Percentiles rank a stretch among this genome's conserved stretches.
These are phyloP conservation scores for Sandelia bainsii DNA, from an alignment of 2,797 vertebrate species.

Conservation along the genomic window DNA sequence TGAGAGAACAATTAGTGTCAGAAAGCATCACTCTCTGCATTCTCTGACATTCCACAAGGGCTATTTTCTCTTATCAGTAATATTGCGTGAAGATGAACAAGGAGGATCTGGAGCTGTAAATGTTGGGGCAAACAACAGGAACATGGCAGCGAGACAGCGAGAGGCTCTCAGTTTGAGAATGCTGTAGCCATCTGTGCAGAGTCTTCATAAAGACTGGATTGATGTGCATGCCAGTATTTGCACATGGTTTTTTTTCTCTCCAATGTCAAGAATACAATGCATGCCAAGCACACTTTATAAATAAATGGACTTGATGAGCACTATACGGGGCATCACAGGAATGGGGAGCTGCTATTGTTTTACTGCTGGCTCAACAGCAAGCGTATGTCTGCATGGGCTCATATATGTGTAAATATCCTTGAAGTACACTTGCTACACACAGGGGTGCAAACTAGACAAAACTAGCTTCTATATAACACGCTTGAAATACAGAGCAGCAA, in stretches of 20 bases:
- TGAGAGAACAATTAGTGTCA: constrained; percentile 75
- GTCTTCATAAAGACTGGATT: constrained; percentile 8
- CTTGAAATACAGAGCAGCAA: constrained; percentile 23
- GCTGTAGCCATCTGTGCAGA: constrained; percentile 26
- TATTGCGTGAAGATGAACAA: constrained; percentile 39
- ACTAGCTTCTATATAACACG: constrained; percentile 2
- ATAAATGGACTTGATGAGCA: constrained; percentile 17
- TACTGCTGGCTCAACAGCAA: constrained; percentile 10
- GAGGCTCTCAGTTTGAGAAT: neutral
- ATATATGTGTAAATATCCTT: constrained; percentile 26
- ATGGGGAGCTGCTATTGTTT: neutral
- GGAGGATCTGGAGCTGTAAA: constrained; percentile 44
- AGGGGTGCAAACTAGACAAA: constrained; percentile 21
- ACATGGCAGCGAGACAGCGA: constrained; percentile 2
- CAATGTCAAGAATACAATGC: neutral
- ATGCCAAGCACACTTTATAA: constrained; percentile 1
- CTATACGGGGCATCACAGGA: constrained; percentile 7
- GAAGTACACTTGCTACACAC: constrained; percentile 11
- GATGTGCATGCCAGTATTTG: constrained; percentile 17
- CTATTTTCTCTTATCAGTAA: constrained; percentile 59
- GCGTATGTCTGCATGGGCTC: neutral
- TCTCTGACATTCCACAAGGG: constrained; percentile 46
- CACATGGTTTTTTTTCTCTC: constrained; percentile 5
- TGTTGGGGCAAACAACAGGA: constrained; percentile 36
- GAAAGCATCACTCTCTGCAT: constrained; percentile 52